A percentile compares a stretch with the other conserved stretches of the same genome.
Evolutionary conservation across 2,113 vertebrate species (phyloP).

Genomic region (Vicugna pacos): DNA sequence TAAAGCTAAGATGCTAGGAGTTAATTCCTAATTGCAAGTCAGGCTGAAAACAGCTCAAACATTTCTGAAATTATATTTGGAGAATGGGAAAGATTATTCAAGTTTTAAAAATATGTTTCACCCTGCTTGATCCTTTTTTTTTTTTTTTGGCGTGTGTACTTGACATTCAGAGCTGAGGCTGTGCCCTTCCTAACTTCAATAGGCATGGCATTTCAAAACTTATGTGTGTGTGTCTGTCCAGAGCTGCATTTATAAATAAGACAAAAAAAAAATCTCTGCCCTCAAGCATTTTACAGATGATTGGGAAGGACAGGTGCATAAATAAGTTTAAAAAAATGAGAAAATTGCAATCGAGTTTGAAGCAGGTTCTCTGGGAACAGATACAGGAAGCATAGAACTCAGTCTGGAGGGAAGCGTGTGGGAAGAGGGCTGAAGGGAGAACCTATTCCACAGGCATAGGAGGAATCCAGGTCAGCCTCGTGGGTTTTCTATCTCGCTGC

Average conservation of each 20-base stretch:
- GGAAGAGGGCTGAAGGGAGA: neutral
- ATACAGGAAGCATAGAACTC: neutral
- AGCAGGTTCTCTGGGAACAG: neutral
- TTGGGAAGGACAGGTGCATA: neutral
- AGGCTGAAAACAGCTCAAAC: neutral
- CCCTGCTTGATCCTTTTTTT: neutral
- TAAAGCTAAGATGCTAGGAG: neutral
- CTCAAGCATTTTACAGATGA: neutral
- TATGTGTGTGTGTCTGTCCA: neutral
- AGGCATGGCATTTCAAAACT: neutral
- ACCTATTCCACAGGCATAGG: neutral
- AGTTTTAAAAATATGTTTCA: neutral
- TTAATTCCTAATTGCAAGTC: neutral
- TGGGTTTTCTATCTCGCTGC: neutral
- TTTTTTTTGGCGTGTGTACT: neutral
- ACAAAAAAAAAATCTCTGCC: neutral
- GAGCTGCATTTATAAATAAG: neutral
- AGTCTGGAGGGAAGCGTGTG: neutral
- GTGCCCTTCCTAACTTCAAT: neutral
- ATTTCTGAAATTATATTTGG: slow-evolving; percentile 15
- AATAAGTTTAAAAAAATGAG: neutral
- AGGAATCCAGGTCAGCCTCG: neutral
- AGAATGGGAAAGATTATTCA: neutral
- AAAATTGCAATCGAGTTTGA: neutral
- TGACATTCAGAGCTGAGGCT: neutral